These are phyloP conservation scores for Parasteatoda lunata DNA, from an alignment of 2,888 invertebrate genomes.

Conservation along the genomic window DNA sequence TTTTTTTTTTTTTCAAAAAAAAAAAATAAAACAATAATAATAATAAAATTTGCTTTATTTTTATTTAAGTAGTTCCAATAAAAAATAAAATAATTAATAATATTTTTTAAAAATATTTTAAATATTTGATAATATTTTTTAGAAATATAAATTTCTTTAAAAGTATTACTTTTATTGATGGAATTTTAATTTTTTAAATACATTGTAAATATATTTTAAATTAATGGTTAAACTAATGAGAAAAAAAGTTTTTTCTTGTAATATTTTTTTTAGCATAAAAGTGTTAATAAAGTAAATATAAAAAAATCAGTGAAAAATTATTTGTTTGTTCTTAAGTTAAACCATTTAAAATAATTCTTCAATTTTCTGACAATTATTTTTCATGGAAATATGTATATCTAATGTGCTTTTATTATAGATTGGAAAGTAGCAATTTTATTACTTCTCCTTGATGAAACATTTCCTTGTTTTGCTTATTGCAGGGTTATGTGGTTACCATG, in stretches of 20 bases:
- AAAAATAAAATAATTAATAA: neutral
- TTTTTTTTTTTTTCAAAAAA: neutral
- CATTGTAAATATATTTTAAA: too few relatives aligned
- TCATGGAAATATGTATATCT: neutral
- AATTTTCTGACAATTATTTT: neutral
- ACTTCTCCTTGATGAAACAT: neutral
- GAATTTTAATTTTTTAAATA: too few relatives aligned
- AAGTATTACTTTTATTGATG: too few relatives aligned
- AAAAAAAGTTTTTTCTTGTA: neutral
- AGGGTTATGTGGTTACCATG: conserved; percentile 72
- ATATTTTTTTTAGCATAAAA: conserved; percentile 6
- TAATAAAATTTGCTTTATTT: neutral
- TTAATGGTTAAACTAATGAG: too few relatives aligned
- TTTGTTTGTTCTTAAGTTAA: neutral
- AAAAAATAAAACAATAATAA: neutral
- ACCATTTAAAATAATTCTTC: neutral
- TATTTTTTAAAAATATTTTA: neutral
- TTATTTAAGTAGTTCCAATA: neutral
- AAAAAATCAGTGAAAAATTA: neutral
- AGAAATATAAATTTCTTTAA: too few relatives aligned
- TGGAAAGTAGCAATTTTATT: neutral
- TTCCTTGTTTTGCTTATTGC: conserved; percentile 38
- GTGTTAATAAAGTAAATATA: neutral
- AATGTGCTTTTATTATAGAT: neutral
- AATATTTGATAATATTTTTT: neutral